Evolutionary conservation across 2,113 vertebrate genomes (phyloP).

Genomic region (Hemibagrus wyckioides): DNA sequence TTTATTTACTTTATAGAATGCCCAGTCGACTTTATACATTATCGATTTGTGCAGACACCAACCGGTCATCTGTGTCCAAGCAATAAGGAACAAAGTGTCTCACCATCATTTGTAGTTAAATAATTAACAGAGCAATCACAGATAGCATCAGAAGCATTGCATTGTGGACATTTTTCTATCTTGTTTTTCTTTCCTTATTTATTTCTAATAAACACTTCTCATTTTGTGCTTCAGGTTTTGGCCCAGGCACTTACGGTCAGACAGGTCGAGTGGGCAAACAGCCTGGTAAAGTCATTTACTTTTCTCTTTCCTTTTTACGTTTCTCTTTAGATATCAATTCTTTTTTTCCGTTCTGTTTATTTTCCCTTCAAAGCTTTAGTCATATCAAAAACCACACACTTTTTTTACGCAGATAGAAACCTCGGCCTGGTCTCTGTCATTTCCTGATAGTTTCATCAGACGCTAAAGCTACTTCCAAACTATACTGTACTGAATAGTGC

Average conservation of each 20-base stretch:
- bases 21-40: background rate
- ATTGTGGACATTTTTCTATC: background rate
- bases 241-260: slow-evolving; percentile 38
- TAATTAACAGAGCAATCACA: background rate
- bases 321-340: background rate
- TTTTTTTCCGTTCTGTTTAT: background rate
- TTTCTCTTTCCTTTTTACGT: background rate
- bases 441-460: background rate
- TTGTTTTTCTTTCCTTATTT: background rate
- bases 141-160: background rate
- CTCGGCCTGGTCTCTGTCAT: background rate
- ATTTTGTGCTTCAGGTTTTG: slow-evolving; percentile 33
- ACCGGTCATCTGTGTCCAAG: background rate
- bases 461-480: background rate
- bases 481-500: background rate
- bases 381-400: background rate
- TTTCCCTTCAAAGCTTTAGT: background rate
- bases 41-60: background rate
- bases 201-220: background rate
- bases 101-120: background rate
- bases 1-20: background rate
- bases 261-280: slow-evolving; percentile 45
- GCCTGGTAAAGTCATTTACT: slow-evolving; percentile 28
- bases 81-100: background rate
- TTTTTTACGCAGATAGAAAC: background rate